These are phyloP conservation scores for Triops longicaudatus DNA, from an alignment of 1,140 invertebrate species.

Conservation along the genomic window DNA sequence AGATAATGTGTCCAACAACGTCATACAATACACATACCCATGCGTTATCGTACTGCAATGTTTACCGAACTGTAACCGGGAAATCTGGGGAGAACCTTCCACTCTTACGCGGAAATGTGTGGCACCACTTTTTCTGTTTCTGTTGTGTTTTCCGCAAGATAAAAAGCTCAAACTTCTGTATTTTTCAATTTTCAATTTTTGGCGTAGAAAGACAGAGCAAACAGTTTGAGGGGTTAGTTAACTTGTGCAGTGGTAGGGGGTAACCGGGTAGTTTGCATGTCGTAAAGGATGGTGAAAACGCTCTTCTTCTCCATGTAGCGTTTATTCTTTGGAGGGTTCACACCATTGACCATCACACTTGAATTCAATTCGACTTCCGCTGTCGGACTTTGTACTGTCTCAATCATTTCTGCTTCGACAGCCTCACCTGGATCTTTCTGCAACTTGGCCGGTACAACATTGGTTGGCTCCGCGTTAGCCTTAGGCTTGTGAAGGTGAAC, in stretches of 20 bases:
- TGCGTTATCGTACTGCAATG: not conserved
- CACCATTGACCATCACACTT: slow-evolving; percentile 52
- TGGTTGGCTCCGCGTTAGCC: slow-evolving; percentile 16
- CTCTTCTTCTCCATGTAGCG: slow-evolving; percentile 82
- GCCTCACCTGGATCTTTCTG: slow-evolving; percentile 5
- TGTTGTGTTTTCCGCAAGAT: too few relatives aligned
- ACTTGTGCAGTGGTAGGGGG: slow-evolving; percentile 18
- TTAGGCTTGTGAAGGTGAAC: not conserved
- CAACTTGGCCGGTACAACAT: slow-evolving; percentile 3
- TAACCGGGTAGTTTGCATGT: slow-evolving; percentile 52
- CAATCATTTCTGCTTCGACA: slow-evolving; percentile 21
- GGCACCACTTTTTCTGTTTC: too few relatives aligned
- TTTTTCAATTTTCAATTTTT: not conserved
- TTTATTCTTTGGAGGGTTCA: slow-evolving; percentile 48
- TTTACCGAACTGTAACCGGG: too few relatives aligned
- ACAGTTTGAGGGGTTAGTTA: not conserved
- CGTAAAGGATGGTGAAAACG: slow-evolving; percentile 86
- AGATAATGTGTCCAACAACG: not conserved
- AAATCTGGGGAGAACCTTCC: too few relatives aligned
- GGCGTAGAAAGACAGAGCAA: not conserved
- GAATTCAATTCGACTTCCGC: slow-evolving; percentile 61
- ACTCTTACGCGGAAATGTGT: too few relatives aligned
- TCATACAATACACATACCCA: not conserved
- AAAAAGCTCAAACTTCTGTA: not conserved
- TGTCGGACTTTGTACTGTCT: slow-evolving; percentile 19